Evolutionary conservation across 2,797 vertebrate species (phyloP), one percentile per base, ranked within the genome.

Genomic region (Leptoclinus maculatus): DNA sequence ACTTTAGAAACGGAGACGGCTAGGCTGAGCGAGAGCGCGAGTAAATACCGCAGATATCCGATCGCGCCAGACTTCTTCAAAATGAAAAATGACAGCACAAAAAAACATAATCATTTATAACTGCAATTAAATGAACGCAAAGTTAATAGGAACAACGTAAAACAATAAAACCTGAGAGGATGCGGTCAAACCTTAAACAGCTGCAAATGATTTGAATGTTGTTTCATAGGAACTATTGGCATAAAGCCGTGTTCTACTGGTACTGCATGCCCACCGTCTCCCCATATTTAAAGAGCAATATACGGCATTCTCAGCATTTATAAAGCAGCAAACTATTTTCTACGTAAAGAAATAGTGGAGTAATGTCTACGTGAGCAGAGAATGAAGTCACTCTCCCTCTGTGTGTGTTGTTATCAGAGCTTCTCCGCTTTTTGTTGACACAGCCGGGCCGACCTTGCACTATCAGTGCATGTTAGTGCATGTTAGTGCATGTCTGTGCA

Each of bases 1-100:
- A 71, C n/a, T 71, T 73, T 16, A 80, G 19, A 29, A 76, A 60
- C 11, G 34, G 38, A 79, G 62, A 66, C 59, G 67, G 49, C 3
- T 54, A 76, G 54, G 38, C 64, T 62, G 49, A 73, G 21, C 16
- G n/a, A 41, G 1, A 73, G 19, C 0, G 1, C 19, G 19, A 60
- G 13, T 41, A 21, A 65, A 65, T 21, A 17, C 6, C 53, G 43
- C 13, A 16, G 7, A 56, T 34, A 65, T 41, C 1, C 7, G 39
- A 66, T 14, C 43, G 27, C 11, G 5, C 0, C 11, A 45, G 7
- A 60, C 11, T 49, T 57, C 11, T 39, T 3, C 27, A 53, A 43
- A 53, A 25, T 3, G 0, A 63, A 60, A 13, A 59, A 57, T 21
- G 1, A 16, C 5, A 0, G 23, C 3, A 49, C 47, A 21, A 27